These are phyloP conservation scores for Rhizomys pruinosus DNA, from an alignment of 2,113 vertebrate species.

Conservation along the genomic window DNA sequence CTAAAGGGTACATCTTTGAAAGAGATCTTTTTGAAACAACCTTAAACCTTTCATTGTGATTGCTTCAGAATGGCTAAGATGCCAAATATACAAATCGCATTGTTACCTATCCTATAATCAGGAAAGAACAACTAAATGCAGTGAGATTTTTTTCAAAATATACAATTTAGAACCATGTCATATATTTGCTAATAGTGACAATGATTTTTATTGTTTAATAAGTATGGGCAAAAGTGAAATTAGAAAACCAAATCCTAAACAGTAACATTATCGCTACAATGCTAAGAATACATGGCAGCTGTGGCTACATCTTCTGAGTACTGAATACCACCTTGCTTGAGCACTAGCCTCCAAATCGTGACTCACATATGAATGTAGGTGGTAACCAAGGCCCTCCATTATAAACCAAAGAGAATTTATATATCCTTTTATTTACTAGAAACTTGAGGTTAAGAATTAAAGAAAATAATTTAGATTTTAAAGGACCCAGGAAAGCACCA, in stretches of 20 bases:
- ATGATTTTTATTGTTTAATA: background rate
- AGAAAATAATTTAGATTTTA: background rate
- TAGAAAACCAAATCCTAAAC: conserved; percentile 20
- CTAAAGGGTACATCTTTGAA: conserved; percentile 24
- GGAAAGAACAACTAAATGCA: conserved; percentile 28
- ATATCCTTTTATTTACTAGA: background rate
- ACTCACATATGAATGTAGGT: background rate
- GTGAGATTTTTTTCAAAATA: conserved; percentile 42
- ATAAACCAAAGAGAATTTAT: background rate
- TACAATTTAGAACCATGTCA: background rate
- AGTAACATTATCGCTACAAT: background rate
- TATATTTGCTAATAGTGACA: background rate
- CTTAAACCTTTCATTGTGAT: conserved; percentile 36
- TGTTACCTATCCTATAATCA: background rate
- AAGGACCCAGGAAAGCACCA: background rate
- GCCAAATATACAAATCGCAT: conserved; percentile 7
- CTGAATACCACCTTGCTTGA: background rate
- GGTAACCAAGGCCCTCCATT: background rate
- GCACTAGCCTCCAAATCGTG: background rate
- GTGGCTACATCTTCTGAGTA: background rate
- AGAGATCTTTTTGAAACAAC: conserved; percentile 24
- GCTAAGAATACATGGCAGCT: background rate
- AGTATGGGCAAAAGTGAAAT: background rate
- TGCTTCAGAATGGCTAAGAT: conserved; percentile 19
- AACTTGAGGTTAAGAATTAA: background rate